phyloP scores from a whole-genome alignment of 2,888 invertebrate species.

The Cetonia aurata region DNA sequence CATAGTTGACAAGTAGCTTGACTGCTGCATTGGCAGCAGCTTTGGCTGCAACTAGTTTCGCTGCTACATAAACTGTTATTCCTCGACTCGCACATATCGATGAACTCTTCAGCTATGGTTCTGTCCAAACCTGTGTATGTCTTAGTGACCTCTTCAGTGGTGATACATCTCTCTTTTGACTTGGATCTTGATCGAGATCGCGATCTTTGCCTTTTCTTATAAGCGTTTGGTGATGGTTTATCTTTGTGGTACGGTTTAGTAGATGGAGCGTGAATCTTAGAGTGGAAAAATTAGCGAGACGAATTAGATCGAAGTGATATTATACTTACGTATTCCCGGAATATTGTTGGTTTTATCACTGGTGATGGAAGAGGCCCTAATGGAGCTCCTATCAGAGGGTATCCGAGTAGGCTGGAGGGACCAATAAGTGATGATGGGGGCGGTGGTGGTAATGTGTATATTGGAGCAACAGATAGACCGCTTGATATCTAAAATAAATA shows the following conservation, averaged over 20 bases:
- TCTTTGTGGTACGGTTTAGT: conserved; percentile 35
- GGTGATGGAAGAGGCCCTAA: conserved; percentile 63
- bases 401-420: conserved; percentile 54
- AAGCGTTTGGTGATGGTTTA: conserved; percentile 30
- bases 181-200: conserved; percentile 53
- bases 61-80: conserved; percentile 63
- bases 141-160: conserved; percentile 70
- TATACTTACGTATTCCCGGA: conserved; percentile 42
- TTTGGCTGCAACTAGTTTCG: conserved; percentile 52
- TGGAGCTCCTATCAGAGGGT: conserved; percentile 64
- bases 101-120: conserved; percentile 75
- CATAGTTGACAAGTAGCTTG: conserved; percentile 37
- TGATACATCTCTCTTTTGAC: conserved; percentile 57
- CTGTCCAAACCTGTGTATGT: conserved; percentile 75
- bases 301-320: background rate
- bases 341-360: conserved; percentile 56
- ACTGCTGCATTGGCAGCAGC: conserved; percentile 50
- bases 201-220: conserved; percentile 37
- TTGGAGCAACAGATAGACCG: conserved; percentile 57
- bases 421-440: conserved; percentile 50
- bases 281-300: background rate
- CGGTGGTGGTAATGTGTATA: conserved; percentile 60
- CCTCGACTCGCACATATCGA: conserved; percentile 73
- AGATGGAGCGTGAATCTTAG: conserved; percentile 31
- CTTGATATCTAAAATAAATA: conserved; percentile 56